Evolutionary conservation across 2,888 invertebrate species (phyloP).

Genomic region (Anodontia alba): DNA sequence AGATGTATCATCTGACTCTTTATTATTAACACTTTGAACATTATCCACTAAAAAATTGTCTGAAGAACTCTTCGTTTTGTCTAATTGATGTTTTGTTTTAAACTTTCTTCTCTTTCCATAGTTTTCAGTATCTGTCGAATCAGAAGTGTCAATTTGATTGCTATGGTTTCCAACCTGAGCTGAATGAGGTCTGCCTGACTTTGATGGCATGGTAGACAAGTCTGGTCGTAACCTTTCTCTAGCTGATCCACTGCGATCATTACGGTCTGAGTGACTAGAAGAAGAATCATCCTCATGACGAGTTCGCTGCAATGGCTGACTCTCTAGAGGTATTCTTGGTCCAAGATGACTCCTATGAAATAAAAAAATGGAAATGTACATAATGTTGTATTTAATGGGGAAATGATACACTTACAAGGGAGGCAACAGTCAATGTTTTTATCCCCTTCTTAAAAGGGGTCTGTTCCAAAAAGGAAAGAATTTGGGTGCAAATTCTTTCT

Average conservation of each 20-base stretch:
- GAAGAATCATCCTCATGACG: conserved; percentile 52
- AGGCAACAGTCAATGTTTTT: too few species aligned
- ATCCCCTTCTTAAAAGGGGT: too few species aligned
- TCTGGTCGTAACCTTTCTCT: conserved; percentile 32
- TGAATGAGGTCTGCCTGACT: conserved; percentile 40
- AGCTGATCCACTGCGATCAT: conserved; percentile 42
- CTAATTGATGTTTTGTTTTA: conserved; percentile 72
- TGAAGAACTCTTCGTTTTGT: conserved; percentile 78
- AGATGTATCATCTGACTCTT: neutral
- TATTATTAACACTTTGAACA: neutral
- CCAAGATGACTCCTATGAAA: neutral
- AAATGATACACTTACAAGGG: too few species aligned
- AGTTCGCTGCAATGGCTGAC: neutral
- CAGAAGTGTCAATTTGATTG: conserved; percentile 68
- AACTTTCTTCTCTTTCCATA: conserved; percentile 66
- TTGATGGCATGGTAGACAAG: conserved; percentile 35
- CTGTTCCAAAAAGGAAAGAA: too few species aligned
- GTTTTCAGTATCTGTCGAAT: conserved; percentile 78
- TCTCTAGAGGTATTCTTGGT: conserved; percentile 13
- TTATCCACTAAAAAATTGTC: conserved; percentile 63
- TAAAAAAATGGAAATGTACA: too few species aligned
- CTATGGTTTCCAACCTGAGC: conserved; percentile 36
- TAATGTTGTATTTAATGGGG: too few species aligned
- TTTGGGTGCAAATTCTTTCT: too few species aligned
- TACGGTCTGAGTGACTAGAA: conserved; percentile 54